Conservation (phyloP, 2,113 vertebrate species). For the Propithecus coquereli region DNA sequence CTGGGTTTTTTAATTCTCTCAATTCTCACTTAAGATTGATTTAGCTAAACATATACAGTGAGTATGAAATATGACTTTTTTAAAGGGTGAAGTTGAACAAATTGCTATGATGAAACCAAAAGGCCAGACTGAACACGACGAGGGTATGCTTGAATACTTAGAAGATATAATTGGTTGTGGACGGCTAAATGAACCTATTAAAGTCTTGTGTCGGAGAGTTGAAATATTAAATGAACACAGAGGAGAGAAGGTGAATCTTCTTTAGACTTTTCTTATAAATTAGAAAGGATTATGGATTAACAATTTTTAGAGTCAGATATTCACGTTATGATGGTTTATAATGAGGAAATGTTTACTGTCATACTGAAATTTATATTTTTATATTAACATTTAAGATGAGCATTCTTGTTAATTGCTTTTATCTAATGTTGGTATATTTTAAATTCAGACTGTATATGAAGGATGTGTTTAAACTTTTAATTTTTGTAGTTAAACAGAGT, state of each 20-base stretch:
- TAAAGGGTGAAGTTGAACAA: slow-evolving; percentile 97
- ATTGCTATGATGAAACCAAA: slow-evolving; percentile 99
- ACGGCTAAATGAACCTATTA: slow-evolving; percentile 94
- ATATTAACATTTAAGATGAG: background rate
- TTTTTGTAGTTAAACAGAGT: slow-evolving; percentile 92
- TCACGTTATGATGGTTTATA: background rate
- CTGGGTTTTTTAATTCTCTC: background rate
- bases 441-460: background rate
- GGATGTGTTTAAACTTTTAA: slow-evolving; percentile 11
- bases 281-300: background rate
- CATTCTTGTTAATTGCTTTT: background rate
- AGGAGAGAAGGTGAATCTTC: slow-evolving; percentile 92
- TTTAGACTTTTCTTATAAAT: background rate
- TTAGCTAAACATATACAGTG: slow-evolving; percentile 11
- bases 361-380: background rate
- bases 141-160: slow-evolving; percentile 97
- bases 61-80: slow-evolving; percentile 56
- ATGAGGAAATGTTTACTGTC: background rate
- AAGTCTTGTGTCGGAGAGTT: slow-evolving; percentile 87
- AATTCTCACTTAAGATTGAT: slow-evolving; percentile 12
- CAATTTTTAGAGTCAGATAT: background rate
- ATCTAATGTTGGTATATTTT: slow-evolving; percentile 14
- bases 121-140: slow-evolving; percentile 95
- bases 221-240: slow-evolving; percentile 94
- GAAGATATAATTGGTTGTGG: slow-evolving; percentile 97